Conservation (phyloP, 2,113 vertebrate species). For the Colossoma macropomum region DNA sequence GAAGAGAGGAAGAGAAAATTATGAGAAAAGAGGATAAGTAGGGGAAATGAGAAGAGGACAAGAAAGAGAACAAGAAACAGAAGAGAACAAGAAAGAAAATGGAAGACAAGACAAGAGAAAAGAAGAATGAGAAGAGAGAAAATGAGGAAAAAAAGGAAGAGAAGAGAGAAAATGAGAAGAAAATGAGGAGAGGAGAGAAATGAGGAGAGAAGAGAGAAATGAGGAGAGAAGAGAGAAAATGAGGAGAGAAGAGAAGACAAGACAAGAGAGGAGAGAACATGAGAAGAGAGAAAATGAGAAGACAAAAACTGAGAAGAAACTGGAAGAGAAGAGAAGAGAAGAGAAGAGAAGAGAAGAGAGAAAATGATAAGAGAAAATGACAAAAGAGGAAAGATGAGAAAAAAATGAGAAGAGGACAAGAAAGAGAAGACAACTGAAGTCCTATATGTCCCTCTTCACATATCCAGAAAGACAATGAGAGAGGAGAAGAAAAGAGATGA, state of each 20-base stretch:
- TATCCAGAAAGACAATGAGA: not conserved
- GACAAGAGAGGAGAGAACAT: not conserved
- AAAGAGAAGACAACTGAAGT: too few relatives aligned
- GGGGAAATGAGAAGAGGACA: not conserved
- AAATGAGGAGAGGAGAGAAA: not conserved
- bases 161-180: too few relatives aligned
- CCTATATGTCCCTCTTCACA: too few relatives aligned
- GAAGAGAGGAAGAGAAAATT: not conserved
- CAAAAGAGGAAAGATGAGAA: constrained; percentile 26
- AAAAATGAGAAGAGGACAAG: too few relatives aligned
- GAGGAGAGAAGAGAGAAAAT: not conserved
- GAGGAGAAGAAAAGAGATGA: not conserved
- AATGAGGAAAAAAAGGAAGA: not conserved
- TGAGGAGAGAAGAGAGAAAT: too few relatives aligned
- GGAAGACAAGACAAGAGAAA: too few relatives aligned
- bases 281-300: constrained; percentile 14
- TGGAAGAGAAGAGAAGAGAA: too few relatives aligned
- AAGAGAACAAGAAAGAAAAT: too few relatives aligned
- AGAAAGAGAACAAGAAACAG: not conserved
- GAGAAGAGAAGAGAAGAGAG: not conserved
- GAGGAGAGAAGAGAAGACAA: not conserved
- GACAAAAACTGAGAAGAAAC: too few relatives aligned
- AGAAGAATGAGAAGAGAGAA: too few relatives aligned
- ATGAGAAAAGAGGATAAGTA: not conserved
- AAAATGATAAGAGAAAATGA: constrained; percentile 24